These are phyloP conservation scores for Benitochromis conjunctus DNA, from an alignment of 2,113 vertebrate genomes.

Conservation along the genomic window DNA sequence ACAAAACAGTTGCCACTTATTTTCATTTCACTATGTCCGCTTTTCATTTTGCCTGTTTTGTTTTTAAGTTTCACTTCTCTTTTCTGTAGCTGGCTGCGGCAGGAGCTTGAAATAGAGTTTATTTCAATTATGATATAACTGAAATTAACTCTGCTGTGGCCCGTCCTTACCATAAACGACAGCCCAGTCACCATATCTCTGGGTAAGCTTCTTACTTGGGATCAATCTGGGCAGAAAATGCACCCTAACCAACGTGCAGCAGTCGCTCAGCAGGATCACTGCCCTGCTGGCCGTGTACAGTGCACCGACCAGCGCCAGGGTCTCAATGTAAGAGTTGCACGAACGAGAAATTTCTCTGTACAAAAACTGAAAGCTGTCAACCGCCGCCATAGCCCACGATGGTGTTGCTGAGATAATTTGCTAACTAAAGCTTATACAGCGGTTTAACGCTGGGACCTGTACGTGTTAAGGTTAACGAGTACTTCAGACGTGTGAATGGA, in stretches of 20 bases:
- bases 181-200: constrained; percentile 87
- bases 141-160: not conserved
- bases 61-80: not conserved
- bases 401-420: not conserved
- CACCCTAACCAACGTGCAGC: constrained; percentile 78
- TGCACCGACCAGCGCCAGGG: constrained; percentile 86
- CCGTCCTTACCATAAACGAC: constrained; percentile 84
- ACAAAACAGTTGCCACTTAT: not conserved
- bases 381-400: constrained; percentile 82
- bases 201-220: constrained; percentile 70
- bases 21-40: not conserved
- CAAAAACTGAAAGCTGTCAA: constrained; percentile 89
- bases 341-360: constrained; percentile 86
- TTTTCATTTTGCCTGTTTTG: no score
- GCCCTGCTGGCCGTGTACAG: constrained; percentile 80
- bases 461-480: not conserved
- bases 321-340: constrained; percentile 82
- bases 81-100: not conserved
- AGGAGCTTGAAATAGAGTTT: not conserved
- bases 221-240: constrained; percentile 84
- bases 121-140: not conserved
- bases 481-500: not conserved
- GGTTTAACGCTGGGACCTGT: not conserved
- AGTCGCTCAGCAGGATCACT: constrained; percentile 70
- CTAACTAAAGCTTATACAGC: not conserved